These are phyloP conservation scores for Trissoscelio sp. DNA, from an alignment of 2,888 invertebrate species.

Conservation along the genomic window DNA sequence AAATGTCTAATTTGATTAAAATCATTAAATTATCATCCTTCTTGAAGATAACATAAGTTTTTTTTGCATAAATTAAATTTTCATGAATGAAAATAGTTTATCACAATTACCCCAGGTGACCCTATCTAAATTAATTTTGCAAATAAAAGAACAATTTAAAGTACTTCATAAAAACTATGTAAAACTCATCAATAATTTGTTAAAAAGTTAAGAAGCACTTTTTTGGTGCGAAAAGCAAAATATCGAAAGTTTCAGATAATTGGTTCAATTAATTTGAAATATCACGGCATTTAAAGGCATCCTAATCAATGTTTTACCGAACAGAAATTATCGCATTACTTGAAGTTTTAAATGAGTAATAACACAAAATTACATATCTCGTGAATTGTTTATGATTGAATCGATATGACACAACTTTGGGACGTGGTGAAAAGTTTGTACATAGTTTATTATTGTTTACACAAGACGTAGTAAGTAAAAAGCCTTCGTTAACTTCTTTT, in stretches of 20 bases:
- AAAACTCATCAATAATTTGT: not conserved
- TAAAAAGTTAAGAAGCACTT: not conserved
- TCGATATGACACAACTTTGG: not conserved
- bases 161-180: no score
- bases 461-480: no score
- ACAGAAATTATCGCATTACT: not conserved
- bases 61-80: no score
- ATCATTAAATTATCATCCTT: no score
- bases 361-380: not conserved
- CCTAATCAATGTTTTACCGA: not conserved
- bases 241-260: not conserved
- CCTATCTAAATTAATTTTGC: no score
- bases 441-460: constrained; percentile 1
- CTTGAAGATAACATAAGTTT: no score
- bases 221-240: not conserved
- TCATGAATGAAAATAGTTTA: no score
- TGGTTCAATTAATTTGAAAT: constrained; percentile 8
- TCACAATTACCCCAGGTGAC: no score
- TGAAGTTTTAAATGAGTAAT: not conserved
- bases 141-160: no score
- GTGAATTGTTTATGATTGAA: constrained; percentile 13
- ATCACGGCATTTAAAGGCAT: not conserved
- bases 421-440: constrained; percentile 7
- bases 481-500: no score
- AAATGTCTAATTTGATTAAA: no score